Base-by-base conservation (phyloP, 2,888 invertebrate species). In the Dasypolia templi region DNA sequence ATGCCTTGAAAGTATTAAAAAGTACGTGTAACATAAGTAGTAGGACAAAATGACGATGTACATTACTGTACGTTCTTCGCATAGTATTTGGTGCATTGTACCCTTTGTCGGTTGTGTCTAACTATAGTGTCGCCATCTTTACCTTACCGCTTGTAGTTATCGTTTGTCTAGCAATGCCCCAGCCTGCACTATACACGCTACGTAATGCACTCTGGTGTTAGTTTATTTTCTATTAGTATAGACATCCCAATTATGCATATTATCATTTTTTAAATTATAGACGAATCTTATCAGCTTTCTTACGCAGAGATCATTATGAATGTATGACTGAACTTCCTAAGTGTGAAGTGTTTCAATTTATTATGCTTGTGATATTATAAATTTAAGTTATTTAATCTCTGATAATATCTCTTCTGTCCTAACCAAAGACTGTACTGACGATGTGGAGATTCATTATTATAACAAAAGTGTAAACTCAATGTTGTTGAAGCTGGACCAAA, bases 1-100 rank as follows among this genome's bases (percentile, higher is more conserved):
- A 93, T 95, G 95, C 96, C 96, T 95, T 88, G 89, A 95, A 96
- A 96, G 96, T 95, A 96, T 96, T 96, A 96, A 93, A 93, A 92
- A 91, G 94, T 95, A 95, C 91, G 90, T 95, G 94, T 94, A 94
- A 91, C 86, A 92, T 93, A 93, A 83, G 91, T 94, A 93, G 92
- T 92, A 87, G 90, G 94, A 93, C 95, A 95, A 95, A 93, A 88
- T 87, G 90, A 91, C 93, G 91, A 88, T 95, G 96, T 95, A 95
- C 96, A 88, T 92, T 95, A 95, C 95, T 96, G 93, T 95, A 95
- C 95, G 96, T 87, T 90, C 82, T 86, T 92, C 95, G 95, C 95
- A 95, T 94, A 95, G 96, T 95, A 95, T 89, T 92, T 94, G 85
- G 95, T 95, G 95, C 95, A 95, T 95, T 94, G 94, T 93, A 89